Evolutionary conservation across 1,140 invertebrate species (phyloP).

Genomic region (Calliphora vicina): DNA sequence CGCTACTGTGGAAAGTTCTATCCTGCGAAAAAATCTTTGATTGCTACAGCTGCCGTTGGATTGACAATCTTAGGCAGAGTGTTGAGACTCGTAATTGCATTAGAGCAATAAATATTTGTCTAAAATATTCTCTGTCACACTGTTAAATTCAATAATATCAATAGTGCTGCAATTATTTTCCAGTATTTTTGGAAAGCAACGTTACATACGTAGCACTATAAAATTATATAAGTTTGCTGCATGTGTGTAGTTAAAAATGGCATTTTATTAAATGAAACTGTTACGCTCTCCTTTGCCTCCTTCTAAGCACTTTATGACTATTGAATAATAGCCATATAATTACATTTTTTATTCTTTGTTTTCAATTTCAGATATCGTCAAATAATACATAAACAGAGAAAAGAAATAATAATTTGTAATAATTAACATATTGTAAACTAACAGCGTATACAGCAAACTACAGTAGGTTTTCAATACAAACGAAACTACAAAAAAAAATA

Average conservation of each 20-base stretch:
- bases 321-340: too few species aligned
- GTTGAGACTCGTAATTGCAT: too few species aligned
- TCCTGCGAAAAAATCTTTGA: too few species aligned
- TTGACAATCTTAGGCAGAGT: too few species aligned
- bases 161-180: too few species aligned
- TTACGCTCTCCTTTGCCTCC: not conserved
- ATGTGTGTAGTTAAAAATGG: too few species aligned
- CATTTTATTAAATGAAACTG: not conserved
- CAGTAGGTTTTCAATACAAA: not conserved
- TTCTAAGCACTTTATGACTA: too few species aligned
- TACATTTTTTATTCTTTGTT: not conserved
- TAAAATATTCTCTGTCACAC: not conserved
- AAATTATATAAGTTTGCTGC: not conserved
- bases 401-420: not conserved
- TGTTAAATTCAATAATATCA: not conserved
- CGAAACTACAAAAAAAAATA: not conserved
- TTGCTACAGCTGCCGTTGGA: too few species aligned
- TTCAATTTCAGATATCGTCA: slow-evolving; percentile 4
- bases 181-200: too few species aligned
- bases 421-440: not conserved
- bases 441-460: not conserved
- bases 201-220: not conserved
- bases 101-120: not conserved
- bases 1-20: too few species aligned
- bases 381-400: not conserved